Conservation (phyloP, 2,888 invertebrate species). For the Xanthorhoe spadicearia region DNA sequence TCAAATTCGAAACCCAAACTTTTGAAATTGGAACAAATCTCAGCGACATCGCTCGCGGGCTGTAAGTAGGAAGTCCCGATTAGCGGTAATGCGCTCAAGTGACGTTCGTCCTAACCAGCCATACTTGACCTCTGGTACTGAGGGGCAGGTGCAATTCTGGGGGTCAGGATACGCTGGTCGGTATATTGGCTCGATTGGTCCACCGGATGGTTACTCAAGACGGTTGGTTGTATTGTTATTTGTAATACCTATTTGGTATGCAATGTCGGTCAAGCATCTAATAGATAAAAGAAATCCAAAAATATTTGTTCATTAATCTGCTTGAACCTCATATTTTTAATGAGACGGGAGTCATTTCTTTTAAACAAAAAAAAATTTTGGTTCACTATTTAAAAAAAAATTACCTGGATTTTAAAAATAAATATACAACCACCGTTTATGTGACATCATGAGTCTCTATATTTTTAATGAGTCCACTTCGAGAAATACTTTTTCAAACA, state of each 20-base stretch:
- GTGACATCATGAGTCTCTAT: too few relatives aligned
- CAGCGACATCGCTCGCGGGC: slow-evolving; percentile 65
- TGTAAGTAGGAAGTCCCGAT: slow-evolving; percentile 83
- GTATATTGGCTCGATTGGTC: slow-evolving; percentile 79
- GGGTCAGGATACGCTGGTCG: slow-evolving; percentile 60
- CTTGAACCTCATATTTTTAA: too few relatives aligned
- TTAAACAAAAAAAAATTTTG: too few relatives aligned
- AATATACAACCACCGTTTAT: too few relatives aligned
- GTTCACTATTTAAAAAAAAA: too few relatives aligned
- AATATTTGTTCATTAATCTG: too few relatives aligned
- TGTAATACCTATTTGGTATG: slow-evolving; percentile 46
- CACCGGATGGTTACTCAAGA: slow-evolving; percentile 81
- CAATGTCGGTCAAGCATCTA: slow-evolving; percentile 40
- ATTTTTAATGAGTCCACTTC: too few relatives aligned
- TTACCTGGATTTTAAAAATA: too few relatives aligned
- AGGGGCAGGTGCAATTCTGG: slow-evolving; percentile 38
- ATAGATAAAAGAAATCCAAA: background rate
- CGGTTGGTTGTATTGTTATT: slow-evolving; percentile 52
- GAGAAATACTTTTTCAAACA: too few relatives aligned
- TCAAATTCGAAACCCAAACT: slow-evolving; percentile 52
- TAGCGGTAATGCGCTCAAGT: slow-evolving; percentile 81
- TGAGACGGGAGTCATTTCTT: too few relatives aligned
- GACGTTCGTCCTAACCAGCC: slow-evolving; percentile 55
- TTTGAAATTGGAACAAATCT: slow-evolving; percentile 82
- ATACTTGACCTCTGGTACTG: slow-evolving; percentile 29